Percentiles rank a stretch among this genome's conserved stretches.
These are phyloP conservation scores for Acrocephalus kingi DNA, from an alignment of 2,113 vertebrate genomes.

Conservation along the genomic window DNA sequence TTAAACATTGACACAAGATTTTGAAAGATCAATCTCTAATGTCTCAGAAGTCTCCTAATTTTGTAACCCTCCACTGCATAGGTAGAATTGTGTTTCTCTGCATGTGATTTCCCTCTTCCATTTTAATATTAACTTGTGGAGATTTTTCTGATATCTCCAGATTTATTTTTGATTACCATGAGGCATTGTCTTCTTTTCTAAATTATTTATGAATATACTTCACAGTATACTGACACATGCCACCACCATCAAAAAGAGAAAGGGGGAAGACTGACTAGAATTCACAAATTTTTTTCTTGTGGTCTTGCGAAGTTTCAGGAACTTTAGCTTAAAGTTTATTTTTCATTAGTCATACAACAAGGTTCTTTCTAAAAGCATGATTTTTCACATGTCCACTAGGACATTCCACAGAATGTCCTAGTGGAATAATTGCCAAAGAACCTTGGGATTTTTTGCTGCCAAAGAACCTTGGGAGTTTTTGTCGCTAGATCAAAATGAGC, in stretches of 20 bases:
- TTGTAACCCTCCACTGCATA: not conserved
- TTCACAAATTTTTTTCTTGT: not conserved
- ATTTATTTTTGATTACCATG: not conserved
- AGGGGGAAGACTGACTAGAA: not conserved
- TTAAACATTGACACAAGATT: not conserved
- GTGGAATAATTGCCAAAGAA: not conserved
- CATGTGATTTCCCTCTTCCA: not conserved
- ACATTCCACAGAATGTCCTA: not conserved
- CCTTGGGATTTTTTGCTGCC: not conserved
- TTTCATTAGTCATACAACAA: not conserved
- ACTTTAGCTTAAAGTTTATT: not conserved
- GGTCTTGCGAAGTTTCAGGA: not conserved
- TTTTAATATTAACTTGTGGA: not conserved
- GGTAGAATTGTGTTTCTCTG: not conserved
- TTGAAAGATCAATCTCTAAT: not conserved
- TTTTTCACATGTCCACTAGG: not conserved
- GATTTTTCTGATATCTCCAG: not conserved
- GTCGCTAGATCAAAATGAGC: not conserved
- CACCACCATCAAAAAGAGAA: not conserved
- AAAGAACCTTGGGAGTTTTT: not conserved
- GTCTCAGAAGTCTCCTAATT: not conserved
- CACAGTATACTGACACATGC: not conserved
- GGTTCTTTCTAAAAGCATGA: not conserved
- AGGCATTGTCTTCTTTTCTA: not conserved
- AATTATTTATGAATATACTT: not conserved